Percentiles rank a stretch among this genome's conserved stretches.
phyloP scores from a whole-genome alignment of 2,888 invertebrate genomes.

The Lithophane ornitopus region DNA sequence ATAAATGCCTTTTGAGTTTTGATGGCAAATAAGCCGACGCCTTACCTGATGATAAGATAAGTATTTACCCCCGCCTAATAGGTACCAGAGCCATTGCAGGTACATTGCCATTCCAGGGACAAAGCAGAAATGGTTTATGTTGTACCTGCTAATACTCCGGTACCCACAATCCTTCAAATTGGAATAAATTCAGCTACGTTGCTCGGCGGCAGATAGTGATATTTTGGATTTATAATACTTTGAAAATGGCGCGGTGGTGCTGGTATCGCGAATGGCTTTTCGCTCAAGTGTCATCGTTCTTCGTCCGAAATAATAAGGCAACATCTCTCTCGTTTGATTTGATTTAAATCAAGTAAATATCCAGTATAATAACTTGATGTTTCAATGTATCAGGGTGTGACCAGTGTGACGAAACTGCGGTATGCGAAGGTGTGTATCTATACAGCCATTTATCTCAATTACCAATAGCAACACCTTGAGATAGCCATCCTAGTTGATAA shows the following conservation, averaged over 20 bases:
- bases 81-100: not conserved
- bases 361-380: not conserved
- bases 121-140: not conserved
- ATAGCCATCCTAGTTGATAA: constrained; percentile 28
- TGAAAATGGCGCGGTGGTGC: not conserved
- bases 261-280: not conserved
- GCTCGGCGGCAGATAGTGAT: not conserved
- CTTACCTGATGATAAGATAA: not conserved
- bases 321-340: not conserved
- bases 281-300: not conserved
- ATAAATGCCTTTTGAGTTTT: too few relatives aligned
- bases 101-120: not conserved
- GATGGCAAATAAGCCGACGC: not conserved
- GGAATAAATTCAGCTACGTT: not conserved
- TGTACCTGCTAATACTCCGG: not conserved
- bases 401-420: constrained; percentile 12
- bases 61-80: not conserved
- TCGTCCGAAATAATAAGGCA: not conserved
- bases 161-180: not conserved
- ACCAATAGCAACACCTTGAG: constrained; percentile 12
- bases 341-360: too few relatives aligned
- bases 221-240: not conserved
- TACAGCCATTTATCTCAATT: not conserved
- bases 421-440: constrained; percentile 14
- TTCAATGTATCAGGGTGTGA: constrained; percentile 27